Evolutionary conservation across 2,888 invertebrate genomes (phyloP).

Genomic region (Polymixis flavicincta): DNA sequence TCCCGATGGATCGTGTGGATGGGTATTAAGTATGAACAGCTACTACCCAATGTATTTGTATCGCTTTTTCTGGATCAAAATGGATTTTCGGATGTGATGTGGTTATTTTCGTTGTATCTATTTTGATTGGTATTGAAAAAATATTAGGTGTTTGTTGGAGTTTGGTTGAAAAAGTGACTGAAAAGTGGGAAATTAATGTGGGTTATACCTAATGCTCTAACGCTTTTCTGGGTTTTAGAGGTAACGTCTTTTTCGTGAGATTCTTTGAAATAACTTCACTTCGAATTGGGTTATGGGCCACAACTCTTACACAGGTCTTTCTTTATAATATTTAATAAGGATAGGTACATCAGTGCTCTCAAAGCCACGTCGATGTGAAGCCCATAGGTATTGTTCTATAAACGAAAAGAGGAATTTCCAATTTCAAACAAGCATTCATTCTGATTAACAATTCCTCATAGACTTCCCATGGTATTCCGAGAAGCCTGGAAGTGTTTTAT

Average conservation of each 20-base stretch:
- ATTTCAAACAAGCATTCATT: slow-evolving; percentile 7
- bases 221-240: neutral
- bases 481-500: slow-evolving; percentile 54
- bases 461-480: slow-evolving; percentile 12
- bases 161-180: neutral
- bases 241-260: neutral
- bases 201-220: neutral
- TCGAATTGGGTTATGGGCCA: neutral
- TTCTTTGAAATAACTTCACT: neutral
- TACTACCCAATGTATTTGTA: slow-evolving; percentile 52
- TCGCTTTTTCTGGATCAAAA: slow-evolving; percentile 57
- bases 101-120: slow-evolving; percentile 45
- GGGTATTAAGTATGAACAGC: slow-evolving; percentile 50
- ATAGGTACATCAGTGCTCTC: neutral
- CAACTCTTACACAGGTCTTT: neutral
- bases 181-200: neutral
- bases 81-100: slow-evolving; percentile 56
- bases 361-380: neutral
- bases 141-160: neutral
- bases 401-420: slow-evolving; percentile 10
- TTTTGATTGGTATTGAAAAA: slow-evolving; percentile 46
- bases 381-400: neutral
- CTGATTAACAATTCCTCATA: slow-evolving; percentile 17
- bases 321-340: neutral
- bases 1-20: slow-evolving; percentile 60